Evolutionary conservation across 2,797 vertebrate species (phyloP).

Genomic region (Anolis apletophallus): DNA sequence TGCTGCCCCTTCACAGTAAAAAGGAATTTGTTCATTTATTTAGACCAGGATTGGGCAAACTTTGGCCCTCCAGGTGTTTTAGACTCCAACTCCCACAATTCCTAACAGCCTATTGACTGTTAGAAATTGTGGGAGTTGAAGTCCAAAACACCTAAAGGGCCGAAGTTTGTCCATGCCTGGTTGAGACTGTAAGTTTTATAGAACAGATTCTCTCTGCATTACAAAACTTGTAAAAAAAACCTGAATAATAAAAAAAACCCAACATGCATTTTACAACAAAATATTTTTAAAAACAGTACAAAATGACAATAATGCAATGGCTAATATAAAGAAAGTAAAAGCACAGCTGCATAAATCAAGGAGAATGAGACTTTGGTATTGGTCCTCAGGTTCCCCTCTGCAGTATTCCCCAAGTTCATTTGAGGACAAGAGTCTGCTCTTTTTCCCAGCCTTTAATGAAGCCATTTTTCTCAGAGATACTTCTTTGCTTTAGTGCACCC

Average conservation of each 20-base stretch:
- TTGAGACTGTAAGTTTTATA: neutral
- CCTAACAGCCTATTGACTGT: too few relatives aligned
- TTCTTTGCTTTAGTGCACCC: slow-evolving; percentile 19
- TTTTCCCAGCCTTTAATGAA: slow-evolving; percentile 22
- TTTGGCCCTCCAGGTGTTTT: too few relatives aligned
- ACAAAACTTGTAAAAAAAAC: neutral
- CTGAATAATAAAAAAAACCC: too few relatives aligned
- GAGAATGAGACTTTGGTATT: neutral
- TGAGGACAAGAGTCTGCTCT: neutral
- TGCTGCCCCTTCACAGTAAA: neutral
- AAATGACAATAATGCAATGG: neutral
- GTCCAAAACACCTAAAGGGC: too few relatives aligned
- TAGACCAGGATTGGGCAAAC: too few relatives aligned
- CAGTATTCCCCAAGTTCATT: neutral
- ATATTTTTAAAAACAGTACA: neutral
- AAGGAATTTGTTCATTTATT: neutral
- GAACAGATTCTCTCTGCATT: neutral
- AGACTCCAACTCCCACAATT: too few relatives aligned
- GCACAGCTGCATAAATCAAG: neutral
- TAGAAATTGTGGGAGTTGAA: too few relatives aligned
- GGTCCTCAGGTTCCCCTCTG: neutral
- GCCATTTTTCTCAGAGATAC: slow-evolving; percentile 20
- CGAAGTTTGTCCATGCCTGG: too few relatives aligned
- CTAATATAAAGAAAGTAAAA: neutral
- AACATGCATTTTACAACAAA: neutral